Evolutionary conservation across 1,140 invertebrate genomes (phyloP), one percentile per base, ranked within the genome.

Genomic region (Papilio polytes): DNA sequence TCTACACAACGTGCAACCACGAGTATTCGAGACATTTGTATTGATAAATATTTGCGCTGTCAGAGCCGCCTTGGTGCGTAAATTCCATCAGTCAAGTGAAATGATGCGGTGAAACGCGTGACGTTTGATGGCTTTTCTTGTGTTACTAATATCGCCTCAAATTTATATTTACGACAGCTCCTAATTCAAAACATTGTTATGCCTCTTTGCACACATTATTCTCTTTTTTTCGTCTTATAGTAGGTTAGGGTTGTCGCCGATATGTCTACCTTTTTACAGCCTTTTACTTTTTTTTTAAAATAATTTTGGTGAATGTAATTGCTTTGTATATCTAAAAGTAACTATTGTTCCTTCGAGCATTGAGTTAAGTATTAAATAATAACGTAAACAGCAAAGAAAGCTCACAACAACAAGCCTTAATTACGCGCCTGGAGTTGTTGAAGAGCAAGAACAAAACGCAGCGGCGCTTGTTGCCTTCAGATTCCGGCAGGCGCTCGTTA

Each of bases 401-500:
- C 72, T 46, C 41, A 74, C 36, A 41, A 73, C 59, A 73, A 73
- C 72, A 74, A 74, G 72, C 36, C 36, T 74, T 74, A 74, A 74
- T 74, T 74, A 74, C 72, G 72, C 72, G 72, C 72, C 72, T 74
- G 72, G 18, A 74, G 72, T 46, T 74, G 72, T 74, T 74, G 72
- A 74, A 46, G 36, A 46, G 72, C 72, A 74, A 74, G 18, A 46
- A 41, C 36, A 74, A 44, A 41, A 46, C 72, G 72, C 72, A 41
- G 36, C 41, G 72, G 72, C 72, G 63, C 63, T 70, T 70, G 63
- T 70, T 70, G 63, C 63, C 63, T 70, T 70, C 63, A 70, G 26
- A 70, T 70, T 70, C 63, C 63, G 72, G 72, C 72, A 74, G 72
- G 72, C 72, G 72, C 72, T 74, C 72, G 72, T 74, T 74, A 74